These are phyloP conservation scores for Acanthacorydalis orientalis DNA, from an alignment of 2,888 invertebrate genomes.

Conservation along the genomic window DNA sequence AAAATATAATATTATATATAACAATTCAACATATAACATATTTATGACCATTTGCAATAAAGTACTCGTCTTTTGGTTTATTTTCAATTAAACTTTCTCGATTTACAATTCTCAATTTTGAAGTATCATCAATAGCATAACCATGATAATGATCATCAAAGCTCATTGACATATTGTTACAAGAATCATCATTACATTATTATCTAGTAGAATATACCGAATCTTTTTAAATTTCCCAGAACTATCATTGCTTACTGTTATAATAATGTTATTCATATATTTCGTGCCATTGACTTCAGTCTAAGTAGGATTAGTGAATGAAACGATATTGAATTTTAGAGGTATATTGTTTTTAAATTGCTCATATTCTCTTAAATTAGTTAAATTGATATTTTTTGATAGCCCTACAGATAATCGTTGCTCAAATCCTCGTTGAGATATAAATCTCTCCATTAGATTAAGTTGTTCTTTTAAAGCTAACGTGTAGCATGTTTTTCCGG, in stretches of 20 bases:
- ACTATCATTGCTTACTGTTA: background rate
- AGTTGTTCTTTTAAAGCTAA: background rate
- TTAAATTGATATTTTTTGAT: background rate
- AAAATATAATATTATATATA: no score
- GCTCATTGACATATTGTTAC: no score
- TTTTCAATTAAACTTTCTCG: background rate
- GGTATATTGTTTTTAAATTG: background rate
- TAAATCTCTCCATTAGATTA: background rate
- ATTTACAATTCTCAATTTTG: background rate
- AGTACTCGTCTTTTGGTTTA: background rate
- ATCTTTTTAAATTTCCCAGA: background rate
- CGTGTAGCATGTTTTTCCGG: background rate
- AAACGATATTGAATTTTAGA: background rate
- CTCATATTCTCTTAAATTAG: background rate
- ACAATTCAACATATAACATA: no score
- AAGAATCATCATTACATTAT: no score
- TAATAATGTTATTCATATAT: background rate
- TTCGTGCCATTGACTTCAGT: background rate
- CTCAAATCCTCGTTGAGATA: background rate
- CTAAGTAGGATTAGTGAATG: background rate
- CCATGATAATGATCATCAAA: background rate
- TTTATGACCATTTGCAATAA: no score
- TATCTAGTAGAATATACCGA: no score
- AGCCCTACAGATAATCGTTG: background rate
- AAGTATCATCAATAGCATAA: background rate